These are phyloP conservation scores for Chionoecetes opilio DNA, from an alignment of 1,140 invertebrate genomes.

Conservation along the genomic window DNA sequence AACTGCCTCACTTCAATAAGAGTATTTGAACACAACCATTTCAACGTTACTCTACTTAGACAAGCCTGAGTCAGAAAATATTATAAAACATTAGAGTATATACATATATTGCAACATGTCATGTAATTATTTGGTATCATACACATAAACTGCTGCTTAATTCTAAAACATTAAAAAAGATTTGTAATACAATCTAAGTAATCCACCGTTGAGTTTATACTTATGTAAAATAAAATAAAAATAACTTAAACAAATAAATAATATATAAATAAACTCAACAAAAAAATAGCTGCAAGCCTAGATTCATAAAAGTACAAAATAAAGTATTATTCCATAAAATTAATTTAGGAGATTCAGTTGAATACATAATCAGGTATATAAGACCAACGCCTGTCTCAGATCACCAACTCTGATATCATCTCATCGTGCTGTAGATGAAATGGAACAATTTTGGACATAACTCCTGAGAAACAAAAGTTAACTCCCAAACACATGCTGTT, in stretches of 20 bases:
- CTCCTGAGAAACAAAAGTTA: not conserved
- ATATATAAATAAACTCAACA: constrained; percentile 14
- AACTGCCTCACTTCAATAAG: not conserved
- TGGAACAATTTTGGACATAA: not conserved
- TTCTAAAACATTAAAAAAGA: not conserved
- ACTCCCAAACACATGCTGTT: not conserved
- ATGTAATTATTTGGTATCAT: constrained; percentile 25
- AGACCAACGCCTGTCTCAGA: too few species aligned
- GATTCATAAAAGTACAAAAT: not conserved
- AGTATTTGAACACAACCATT: constrained; percentile 1
- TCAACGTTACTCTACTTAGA: constrained; percentile 19
- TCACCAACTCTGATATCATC: not conserved
- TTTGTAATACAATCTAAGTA: not conserved
- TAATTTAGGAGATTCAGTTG: not conserved
- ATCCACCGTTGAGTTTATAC: not conserved
- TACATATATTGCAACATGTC: constrained; percentile 30
- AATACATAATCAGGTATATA: not conserved
- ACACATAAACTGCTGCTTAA: not conserved
- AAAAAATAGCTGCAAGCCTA: too few species aligned
- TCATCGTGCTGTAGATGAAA: not conserved
- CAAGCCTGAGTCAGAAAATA: not conserved
- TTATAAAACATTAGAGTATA: constrained; percentile 19
- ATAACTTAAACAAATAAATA: constrained; percentile 9
- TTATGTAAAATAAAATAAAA: not conserved
- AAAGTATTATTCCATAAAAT: not conserved